phyloP scores from a whole-genome alignment of 2,888 invertebrate genomes.

The Argyresthia albistria region DNA sequence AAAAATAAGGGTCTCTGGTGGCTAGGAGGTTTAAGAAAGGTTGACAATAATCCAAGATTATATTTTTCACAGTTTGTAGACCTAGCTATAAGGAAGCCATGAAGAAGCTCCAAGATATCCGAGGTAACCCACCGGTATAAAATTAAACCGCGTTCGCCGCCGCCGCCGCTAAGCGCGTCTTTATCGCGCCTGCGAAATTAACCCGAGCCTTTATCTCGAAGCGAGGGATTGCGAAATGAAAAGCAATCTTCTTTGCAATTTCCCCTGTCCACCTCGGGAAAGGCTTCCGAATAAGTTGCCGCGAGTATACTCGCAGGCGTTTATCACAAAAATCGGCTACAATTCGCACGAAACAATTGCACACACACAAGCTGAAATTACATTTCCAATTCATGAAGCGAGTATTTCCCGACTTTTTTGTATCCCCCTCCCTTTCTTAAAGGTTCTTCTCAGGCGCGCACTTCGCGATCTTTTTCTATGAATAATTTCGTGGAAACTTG shows the following conservation, averaged over 20 bases:
- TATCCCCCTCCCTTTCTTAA: conserved; percentile 10
- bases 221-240: too few species aligned
- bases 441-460: conserved; percentile 14
- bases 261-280: conserved; percentile 1
- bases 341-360: conserved; percentile 50
- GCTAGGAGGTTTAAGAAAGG: too few species aligned
- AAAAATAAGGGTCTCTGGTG: too few species aligned
- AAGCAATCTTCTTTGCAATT: conserved; percentile 2
- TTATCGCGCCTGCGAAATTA: too few species aligned
- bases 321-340: conserved; percentile 42
- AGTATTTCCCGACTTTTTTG: conserved; percentile 28
- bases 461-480: conserved; percentile 59
- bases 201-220: too few species aligned
- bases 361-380: conserved; percentile 57
- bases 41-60: too few species aligned
- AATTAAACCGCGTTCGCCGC: too few species aligned
- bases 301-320: conserved; percentile 18
- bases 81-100: too few species aligned
- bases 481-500: conserved; percentile 60
- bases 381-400: conserved; percentile 71
- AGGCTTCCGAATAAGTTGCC: conserved; percentile 1
- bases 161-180: too few species aligned
- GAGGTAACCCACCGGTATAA: too few species aligned
- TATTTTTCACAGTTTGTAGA: too few species aligned
- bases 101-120: too few species aligned